Evolutionary conservation across 2,888 invertebrate species (phyloP).

Genomic region (Aphodius granarius): DNA sequence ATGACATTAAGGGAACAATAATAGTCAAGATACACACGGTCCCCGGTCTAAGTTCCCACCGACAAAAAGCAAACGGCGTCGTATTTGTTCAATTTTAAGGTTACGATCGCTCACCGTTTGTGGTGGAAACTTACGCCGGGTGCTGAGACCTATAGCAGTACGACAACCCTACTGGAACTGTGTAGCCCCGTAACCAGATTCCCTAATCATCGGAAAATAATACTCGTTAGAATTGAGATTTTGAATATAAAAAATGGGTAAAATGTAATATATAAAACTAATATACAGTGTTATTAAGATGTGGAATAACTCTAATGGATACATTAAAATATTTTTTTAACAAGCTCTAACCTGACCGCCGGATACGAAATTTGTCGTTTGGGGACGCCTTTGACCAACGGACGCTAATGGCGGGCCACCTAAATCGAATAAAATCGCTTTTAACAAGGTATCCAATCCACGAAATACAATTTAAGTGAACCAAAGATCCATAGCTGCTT

Average conservation of each 20-base stretch:
- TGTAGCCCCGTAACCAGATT: constrained; percentile 27
- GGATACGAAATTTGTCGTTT: neutral
- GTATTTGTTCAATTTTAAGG: constrained; percentile 10
- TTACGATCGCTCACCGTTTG: constrained; percentile 18
- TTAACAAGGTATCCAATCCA: neutral
- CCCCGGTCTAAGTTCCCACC: neutral
- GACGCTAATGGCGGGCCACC: constrained; percentile 14
- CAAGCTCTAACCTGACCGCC: constrained; percentile 17
- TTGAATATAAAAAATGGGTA: too few relatives aligned
- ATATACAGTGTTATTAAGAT: too few relatives aligned
- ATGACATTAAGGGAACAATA: constrained; percentile 34
- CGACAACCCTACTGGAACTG: constrained; percentile 29
- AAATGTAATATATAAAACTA: too few relatives aligned
- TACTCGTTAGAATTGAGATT: too few relatives aligned
- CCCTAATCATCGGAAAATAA: constrained; percentile 27
- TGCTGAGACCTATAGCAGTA: constrained; percentile 29
- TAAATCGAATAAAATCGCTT: neutral
- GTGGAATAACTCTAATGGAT: neutral
- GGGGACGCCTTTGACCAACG: constrained; percentile 22
- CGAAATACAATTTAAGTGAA: neutral
- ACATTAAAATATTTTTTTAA: neutral
- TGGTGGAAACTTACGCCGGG: constrained; percentile 17
- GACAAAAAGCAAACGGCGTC: constrained; percentile 2
- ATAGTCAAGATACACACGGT: constrained; percentile 43
- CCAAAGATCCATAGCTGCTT: neutral